Conservation (phyloP, 2,888 invertebrate genomes). For the Andrena bicolor region DNA sequence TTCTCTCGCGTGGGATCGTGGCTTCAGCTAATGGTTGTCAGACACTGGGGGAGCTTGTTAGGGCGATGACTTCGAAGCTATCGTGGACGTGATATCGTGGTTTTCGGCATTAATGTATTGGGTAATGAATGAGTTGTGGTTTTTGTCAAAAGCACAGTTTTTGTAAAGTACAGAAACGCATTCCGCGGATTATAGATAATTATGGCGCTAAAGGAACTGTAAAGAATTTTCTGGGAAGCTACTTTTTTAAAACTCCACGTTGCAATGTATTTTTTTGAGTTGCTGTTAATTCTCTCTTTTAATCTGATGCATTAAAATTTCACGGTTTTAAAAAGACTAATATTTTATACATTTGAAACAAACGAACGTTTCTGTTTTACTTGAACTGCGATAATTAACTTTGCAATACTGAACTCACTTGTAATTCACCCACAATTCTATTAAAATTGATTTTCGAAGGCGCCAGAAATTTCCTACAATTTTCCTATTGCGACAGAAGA, state of each 20-base stretch:
- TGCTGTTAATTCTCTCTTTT: constrained; percentile 3
- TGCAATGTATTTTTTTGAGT: neutral
- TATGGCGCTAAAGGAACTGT: neutral
- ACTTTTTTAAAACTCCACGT: neutral
- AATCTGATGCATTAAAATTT: too few relatives aligned
- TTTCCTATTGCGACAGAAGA: neutral
- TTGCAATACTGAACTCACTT: too few relatives aligned
- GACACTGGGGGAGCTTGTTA: neutral
- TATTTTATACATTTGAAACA: too few relatives aligned
- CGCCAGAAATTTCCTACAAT: neutral
- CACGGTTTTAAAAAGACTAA: too few relatives aligned
- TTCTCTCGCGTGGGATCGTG: neutral
- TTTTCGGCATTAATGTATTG: neutral
- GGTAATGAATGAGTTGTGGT: neutral
- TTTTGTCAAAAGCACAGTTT: neutral
- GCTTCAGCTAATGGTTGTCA: neutral
- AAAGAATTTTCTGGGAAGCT: neutral
- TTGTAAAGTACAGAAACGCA: too few relatives aligned
- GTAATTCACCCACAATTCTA: neutral
- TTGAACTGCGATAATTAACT: too few relatives aligned
- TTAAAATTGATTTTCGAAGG: neutral
- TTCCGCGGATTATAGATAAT: too few relatives aligned
- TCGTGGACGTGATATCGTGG: constrained; percentile 18
- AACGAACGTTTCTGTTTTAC: too few relatives aligned
- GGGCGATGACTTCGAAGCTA: constrained; percentile 1